These are phyloP conservation scores for Lepidotrigona ventralis DNA, from an alignment of 1,140 invertebrate genomes.

Conservation along the genomic window DNA sequence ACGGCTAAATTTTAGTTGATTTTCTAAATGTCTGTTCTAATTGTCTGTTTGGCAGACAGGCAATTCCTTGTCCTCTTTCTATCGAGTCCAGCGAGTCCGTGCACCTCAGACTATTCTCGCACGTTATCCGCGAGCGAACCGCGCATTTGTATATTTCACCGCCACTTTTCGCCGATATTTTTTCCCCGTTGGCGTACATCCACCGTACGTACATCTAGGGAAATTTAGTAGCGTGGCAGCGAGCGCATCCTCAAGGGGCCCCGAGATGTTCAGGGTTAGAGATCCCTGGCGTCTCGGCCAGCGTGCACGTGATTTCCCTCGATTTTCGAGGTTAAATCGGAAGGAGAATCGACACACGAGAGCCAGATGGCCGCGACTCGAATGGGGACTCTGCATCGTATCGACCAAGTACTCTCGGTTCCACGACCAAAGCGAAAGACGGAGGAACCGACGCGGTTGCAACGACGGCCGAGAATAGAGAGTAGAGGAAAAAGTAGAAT, in stretches of 20 bases:
- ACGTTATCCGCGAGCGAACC: constrained; percentile 5
- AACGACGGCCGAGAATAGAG: not conserved
- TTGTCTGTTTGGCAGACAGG: too few species aligned
- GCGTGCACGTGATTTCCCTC: not conserved
- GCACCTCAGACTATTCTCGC: not conserved
- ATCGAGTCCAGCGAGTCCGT: too few species aligned
- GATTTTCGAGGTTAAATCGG: not conserved
- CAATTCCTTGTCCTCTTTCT: too few species aligned
- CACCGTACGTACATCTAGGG: constrained; percentile 1
- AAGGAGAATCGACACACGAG: constrained; percentile 14
- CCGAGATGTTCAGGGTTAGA: not conserved
- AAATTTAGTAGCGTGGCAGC: not conserved
- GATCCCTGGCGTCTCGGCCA: not conserved
- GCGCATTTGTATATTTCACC: constrained; percentile 34
- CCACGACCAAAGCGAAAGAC: not conserved
- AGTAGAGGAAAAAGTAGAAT: constrained; percentile 20
- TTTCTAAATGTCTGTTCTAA: too few species aligned
- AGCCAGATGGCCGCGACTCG: constrained; percentile 5
- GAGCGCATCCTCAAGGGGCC: not conserved
- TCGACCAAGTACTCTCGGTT: constrained; percentile 15
- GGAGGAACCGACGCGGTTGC: constrained; percentile 5
- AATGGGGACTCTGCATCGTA: constrained; percentile 16
- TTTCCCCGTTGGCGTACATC: not conserved
- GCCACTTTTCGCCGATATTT: constrained; percentile 12
- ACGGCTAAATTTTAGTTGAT: too few species aligned